A percentile compares a stretch with the other conserved stretches of the same genome.
Conservation (phyloP, 2,797 vertebrate genomes). For the Orestias chungarensis region DNA sequence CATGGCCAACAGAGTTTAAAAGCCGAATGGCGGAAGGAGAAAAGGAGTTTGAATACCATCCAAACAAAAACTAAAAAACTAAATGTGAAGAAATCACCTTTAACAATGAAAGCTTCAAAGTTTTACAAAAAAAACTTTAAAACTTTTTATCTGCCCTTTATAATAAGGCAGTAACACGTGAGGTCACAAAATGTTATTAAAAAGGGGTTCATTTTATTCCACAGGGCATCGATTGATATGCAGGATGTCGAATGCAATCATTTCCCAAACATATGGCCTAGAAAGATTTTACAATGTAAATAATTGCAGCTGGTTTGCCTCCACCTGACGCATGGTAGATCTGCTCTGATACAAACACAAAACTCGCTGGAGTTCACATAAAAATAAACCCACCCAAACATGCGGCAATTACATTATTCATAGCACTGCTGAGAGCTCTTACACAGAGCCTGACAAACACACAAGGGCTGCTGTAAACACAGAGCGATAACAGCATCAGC, state of each 20-base stretch:
- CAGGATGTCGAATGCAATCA: conserved; percentile 3
- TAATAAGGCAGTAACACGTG: conserved; percentile 7
- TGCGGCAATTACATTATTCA: conserved; percentile 67
- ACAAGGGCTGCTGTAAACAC: conserved; percentile 56
- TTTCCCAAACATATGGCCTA: conserved; percentile 5
- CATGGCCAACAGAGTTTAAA: too few species aligned
- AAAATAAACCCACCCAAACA: conserved; percentile 46
- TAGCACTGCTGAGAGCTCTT: conserved; percentile 61
- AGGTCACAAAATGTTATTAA: conserved; percentile 22
- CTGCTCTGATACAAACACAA: conserved; percentile 39
- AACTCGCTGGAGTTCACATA: conserved; percentile 21
- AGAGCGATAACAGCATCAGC: conserved; percentile 50
- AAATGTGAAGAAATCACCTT: not conserved
- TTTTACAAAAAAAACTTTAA: not conserved
- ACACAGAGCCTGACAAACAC: conserved; percentile 47
- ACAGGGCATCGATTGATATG: conserved; percentile 21
- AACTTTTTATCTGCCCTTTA: not conserved
- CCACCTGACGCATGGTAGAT: conserved; percentile 20
- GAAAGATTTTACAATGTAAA: conserved; percentile 46
- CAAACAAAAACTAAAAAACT: not conserved
- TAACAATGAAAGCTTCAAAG: not conserved
- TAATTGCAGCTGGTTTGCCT: conserved; percentile 33
- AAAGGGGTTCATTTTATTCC: conserved; percentile 21
- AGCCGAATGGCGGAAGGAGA: too few species aligned
- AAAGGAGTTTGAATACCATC: too few species aligned